Percentiles rank a stretch among this genome's conserved stretches.
These are phyloP conservation scores for Grapholita molesta DNA, from an alignment of 1,140 invertebrate genomes.

Conservation along the genomic window DNA sequence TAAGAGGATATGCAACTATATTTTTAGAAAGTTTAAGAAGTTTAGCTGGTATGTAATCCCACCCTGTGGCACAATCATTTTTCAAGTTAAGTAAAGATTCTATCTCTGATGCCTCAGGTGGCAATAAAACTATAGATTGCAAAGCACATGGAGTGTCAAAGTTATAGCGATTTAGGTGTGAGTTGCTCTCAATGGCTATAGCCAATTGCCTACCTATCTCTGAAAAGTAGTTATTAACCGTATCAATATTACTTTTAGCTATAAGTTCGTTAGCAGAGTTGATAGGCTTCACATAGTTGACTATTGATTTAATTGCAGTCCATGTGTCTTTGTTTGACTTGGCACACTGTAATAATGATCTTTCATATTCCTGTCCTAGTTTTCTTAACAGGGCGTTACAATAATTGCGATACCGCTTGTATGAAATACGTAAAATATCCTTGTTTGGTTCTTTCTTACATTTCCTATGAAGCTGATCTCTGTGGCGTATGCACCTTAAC, in stretches of 20 bases:
- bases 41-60: too few species aligned
- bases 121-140: constrained; percentile 3
- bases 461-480: constrained; percentile 29
- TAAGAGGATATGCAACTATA: too few species aligned
- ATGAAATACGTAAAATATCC: constrained; percentile 18
- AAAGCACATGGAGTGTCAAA: not conserved
- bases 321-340: constrained; percentile 19
- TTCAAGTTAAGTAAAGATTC: too few species aligned
- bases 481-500: constrained; percentile 28
- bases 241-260: not conserved
- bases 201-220: constrained; percentile 21
- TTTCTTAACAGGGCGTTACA: constrained; percentile 23
- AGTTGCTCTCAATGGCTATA: not conserved
- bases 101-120: too few species aligned
- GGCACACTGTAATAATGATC: constrained; percentile 12
- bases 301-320: constrained; percentile 16
- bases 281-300: not conserved
- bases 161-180: not conserved
- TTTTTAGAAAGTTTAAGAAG: too few species aligned
- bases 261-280: not conserved
- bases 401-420: constrained; percentile 19
- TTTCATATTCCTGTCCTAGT: constrained; percentile 20
- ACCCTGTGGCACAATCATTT: too few species aligned
- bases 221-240: constrained; percentile 23
- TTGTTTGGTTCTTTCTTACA: constrained; percentile 21